Evolutionary conservation across 2,888 invertebrate genomes (phyloP).

Genomic region (Agrypnus murinus): DNA sequence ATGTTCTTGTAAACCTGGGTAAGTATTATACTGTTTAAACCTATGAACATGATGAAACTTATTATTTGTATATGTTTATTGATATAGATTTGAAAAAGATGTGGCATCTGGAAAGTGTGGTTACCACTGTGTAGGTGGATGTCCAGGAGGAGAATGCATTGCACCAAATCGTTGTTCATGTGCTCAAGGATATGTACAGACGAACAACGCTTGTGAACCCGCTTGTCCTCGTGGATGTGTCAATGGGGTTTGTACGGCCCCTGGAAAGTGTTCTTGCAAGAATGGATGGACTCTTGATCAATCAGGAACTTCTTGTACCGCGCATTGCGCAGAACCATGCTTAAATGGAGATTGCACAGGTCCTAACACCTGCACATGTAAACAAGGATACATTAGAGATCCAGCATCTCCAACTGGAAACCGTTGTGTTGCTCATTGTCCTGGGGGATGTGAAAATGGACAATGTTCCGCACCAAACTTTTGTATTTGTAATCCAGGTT

Average conservation of each 20-base stretch:
- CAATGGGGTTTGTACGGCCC: constrained; percentile 73
- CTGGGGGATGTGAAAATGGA: constrained; percentile 83
- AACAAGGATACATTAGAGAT: constrained; percentile 69
- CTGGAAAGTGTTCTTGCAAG: constrained; percentile 75
- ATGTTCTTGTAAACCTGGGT: constrained; percentile 75
- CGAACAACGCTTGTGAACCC: constrained; percentile 63
- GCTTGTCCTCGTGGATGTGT: constrained; percentile 70
- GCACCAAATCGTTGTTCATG: constrained; percentile 73
- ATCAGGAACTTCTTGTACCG: constrained; percentile 65
- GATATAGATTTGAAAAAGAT: constrained; percentile 71
- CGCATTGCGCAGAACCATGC: constrained; percentile 73
- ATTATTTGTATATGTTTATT: no score
- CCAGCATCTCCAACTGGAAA: constrained; percentile 60
- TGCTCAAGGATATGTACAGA: constrained; percentile 67
- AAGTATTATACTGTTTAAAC: constrained; percentile 62
- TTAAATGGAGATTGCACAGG: constrained; percentile 71
- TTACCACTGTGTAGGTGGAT: constrained; percentile 68
- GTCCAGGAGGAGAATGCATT: constrained; percentile 71
- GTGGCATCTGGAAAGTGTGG: constrained; percentile 63
- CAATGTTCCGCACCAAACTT: constrained; percentile 82
- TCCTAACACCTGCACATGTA: constrained; percentile 69
- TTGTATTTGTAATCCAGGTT: constrained; percentile 84
- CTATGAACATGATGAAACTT: constrained; percentile 57
- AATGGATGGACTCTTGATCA: constrained; percentile 69
- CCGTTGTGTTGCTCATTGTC: constrained; percentile 75